Percentiles rank a stretch among this genome's conserved stretches.
These are phyloP conservation scores for Eristalinus aeneus DNA, from an alignment of 2,888 invertebrate species.

Conservation along the genomic window DNA sequence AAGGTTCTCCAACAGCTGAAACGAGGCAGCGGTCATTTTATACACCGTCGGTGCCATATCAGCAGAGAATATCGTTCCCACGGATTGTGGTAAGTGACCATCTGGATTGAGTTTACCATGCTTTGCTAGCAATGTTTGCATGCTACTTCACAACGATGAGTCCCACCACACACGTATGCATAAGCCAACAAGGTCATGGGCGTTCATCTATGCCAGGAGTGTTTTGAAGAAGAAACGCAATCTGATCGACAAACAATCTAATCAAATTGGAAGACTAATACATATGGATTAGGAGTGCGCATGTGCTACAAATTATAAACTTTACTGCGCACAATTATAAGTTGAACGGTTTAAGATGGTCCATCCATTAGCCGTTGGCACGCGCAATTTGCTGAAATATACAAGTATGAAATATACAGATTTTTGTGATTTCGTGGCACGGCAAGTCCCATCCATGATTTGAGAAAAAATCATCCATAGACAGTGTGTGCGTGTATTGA, in stretches of 20 bases:
- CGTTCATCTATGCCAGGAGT: background rate
- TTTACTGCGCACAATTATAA: background rate
- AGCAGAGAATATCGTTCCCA: conserved; percentile 79
- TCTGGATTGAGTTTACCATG: background rate
- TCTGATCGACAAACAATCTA: background rate
- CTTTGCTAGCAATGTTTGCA: background rate
- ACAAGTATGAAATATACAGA: background rate
- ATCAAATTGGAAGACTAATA: background rate
- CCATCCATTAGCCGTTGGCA: background rate
- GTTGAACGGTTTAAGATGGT: background rate
- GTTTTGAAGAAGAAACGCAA: background rate
- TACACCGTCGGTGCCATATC: conserved; percentile 75
- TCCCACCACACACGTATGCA: background rate
- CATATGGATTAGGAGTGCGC: background rate
- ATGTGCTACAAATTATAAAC: background rate
- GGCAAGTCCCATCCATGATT: background rate
- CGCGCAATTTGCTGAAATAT: background rate
- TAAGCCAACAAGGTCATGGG: background rate
- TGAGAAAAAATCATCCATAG: background rate
- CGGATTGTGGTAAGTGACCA: conserved; percentile 80
- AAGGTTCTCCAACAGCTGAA: conserved; percentile 18
- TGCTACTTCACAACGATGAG: background rate
- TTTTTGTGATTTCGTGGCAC: background rate
- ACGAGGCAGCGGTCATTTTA: conserved; percentile 46
- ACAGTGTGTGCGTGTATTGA: background rate